Evolutionary conservation across 2,113 vertebrate genomes (phyloP).

Genomic region (Parus major): DNA sequence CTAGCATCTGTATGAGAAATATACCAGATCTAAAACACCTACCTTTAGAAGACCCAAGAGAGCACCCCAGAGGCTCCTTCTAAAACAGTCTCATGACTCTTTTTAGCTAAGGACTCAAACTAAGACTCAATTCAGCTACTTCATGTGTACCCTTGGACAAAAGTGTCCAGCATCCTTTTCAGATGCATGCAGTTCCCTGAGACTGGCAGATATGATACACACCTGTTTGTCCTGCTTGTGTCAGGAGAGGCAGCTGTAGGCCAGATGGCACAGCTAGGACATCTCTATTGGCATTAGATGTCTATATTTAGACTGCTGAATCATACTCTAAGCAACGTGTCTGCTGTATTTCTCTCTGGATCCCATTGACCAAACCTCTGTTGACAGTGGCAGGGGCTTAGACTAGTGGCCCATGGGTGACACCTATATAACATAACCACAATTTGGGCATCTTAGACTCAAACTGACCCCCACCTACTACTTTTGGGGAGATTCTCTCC

Average conservation of each 20-base stretch:
- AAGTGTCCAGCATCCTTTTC: not conserved
- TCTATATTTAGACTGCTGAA: conserved; percentile 4
- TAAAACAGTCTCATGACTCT: not conserved
- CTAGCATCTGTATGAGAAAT: not conserved
- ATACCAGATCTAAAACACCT: not conserved
- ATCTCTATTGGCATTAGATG: not conserved
- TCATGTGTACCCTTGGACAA: not conserved
- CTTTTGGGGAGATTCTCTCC: not conserved
- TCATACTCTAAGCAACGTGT: not conserved
- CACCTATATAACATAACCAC: not conserved
- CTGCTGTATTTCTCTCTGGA: not conserved
- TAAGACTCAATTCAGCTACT: not conserved
- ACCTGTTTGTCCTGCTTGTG: not conserved
- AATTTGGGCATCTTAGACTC: not conserved
- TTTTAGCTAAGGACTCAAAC: not conserved
- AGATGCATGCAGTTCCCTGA: not conserved
- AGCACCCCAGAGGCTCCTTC: not conserved
- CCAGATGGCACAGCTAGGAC: not conserved
- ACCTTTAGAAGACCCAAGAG: not conserved
- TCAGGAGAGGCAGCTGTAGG: not conserved
- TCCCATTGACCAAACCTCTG: not conserved
- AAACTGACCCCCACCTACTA: not conserved
- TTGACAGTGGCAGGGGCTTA: not conserved
- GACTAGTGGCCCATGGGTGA: not conserved
- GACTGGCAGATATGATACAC: not conserved